Percentiles rank a stretch among this genome's conserved stretches.
Evolutionary conservation across 2,888 invertebrate species (phyloP).

Genomic region (Nymphalis polychloros): DNA sequence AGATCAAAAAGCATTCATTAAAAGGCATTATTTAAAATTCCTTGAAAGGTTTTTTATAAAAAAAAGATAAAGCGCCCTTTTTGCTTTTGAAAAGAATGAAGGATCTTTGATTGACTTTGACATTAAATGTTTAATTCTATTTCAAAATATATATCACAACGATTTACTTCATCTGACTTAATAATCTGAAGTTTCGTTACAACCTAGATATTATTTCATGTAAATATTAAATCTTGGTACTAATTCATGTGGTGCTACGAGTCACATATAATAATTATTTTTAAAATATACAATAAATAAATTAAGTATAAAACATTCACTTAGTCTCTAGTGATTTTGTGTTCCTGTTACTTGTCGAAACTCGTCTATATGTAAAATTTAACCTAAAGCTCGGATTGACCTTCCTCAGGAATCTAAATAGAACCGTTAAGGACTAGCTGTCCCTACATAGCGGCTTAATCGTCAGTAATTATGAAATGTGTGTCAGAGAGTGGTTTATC

Average conservation of each 20-base stretch:
- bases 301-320: too few relatives aligned
- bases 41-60: background rate
- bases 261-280: background rate
- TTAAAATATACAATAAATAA: background rate
- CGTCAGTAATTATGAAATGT: conserved; percentile 28
- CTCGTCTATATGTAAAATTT: background rate
- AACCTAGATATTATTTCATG: background rate
- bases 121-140: background rate
- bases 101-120: background rate
- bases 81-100: background rate
- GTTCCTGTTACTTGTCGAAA: background rate
- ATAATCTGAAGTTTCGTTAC: too few relatives aligned
- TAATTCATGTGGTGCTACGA: background rate
- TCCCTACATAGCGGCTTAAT: conserved; percentile 22
- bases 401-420: conserved; percentile 18
- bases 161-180: background rate
- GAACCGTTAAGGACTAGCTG: conserved; percentile 20
- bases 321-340: background rate
- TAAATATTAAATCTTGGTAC: background rate
- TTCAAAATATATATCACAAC: background rate
- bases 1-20: background rate
- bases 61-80: background rate
- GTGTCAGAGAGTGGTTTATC: conserved; percentile 40
- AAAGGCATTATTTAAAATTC: too few relatives aligned
- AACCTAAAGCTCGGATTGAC: conserved; percentile 4